Base-by-base conservation (phyloP, 2,113 vertebrate species). In the Falcunculus frontatus region DNA sequence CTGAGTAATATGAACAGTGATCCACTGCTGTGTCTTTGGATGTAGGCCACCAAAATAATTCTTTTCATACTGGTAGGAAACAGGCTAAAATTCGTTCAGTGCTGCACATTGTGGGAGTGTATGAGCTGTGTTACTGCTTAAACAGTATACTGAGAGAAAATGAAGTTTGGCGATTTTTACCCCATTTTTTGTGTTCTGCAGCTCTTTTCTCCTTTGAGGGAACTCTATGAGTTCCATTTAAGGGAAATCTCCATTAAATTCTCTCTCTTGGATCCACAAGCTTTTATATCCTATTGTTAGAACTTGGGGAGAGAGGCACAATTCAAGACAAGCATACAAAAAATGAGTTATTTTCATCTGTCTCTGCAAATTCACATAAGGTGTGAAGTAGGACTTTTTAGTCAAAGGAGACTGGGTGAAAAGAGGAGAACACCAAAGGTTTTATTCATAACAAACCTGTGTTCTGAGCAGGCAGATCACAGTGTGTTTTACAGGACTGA, bases 1-100 rank as follows among this genome's bases (percentile, higher is more conserved):
- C 87, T 89, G 81, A 76, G 81, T 94, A 96, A 87, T 89, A 79
- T 65, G 94, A 96, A 91, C 86, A 82, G 89, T 85, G 93, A 93
- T 87, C 91, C 70, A 91, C 87, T 95, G 70, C 89, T 94, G 74
- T 62, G 89, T 72, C 41, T 95, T 93, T 93, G 87, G 94, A 94
- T 69, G 53, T 82, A 85, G 87, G 63, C 89, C 87, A 94, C 81
- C 32, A 62, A 91, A 85, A 89, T 89, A 0, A 62, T 87, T 89
- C 67, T 85, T 86, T 64, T 85, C 46, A 35, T 89, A 87, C 41
- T 87, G 57, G 30, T 73, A 68, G 65, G 69, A 90, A 87, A 30
- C 27, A 65, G 46, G 32, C 35, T 93, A 62, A 60, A 72, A 68
- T 65, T 16, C 26, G 47, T 47, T 57, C 57, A 47, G 33, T 95